Evolutionary conservation across 2,888 invertebrate species (phyloP).

Genomic region (Protophormia terraenovae): DNA sequence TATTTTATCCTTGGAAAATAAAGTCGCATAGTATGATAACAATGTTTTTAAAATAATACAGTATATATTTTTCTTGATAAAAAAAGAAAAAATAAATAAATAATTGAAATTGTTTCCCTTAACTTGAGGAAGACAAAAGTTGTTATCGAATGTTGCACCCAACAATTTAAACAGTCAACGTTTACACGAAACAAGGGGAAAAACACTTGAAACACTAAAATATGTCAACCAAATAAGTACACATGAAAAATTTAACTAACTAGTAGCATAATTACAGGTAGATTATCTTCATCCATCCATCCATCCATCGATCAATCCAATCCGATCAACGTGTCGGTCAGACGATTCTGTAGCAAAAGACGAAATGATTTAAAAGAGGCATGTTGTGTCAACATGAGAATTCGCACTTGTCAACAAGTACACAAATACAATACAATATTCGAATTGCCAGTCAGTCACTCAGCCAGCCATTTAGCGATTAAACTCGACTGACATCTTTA

Average conservation of each 20-base stretch:
- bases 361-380: slow-evolving; percentile 68
- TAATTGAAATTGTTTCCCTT: slow-evolving; percentile 57
- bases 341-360: slow-evolving; percentile 25
- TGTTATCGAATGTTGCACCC: slow-evolving; percentile 60
- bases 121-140: slow-evolving; percentile 38
- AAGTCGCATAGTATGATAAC: slow-evolving; percentile 5
- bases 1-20: slow-evolving; percentile 50
- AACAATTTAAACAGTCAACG: slow-evolving; percentile 52
- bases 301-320: slow-evolving; percentile 49
- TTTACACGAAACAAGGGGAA: slow-evolving; percentile 8
- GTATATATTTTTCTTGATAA: slow-evolving; percentile 51
- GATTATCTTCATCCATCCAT: slow-evolving; percentile 65
- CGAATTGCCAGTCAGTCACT: slow-evolving; percentile 31
- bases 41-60: slow-evolving; percentile 52
- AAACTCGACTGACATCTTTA: slow-evolving; percentile 65
- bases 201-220: slow-evolving; percentile 56
- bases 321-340: slow-evolving; percentile 14
- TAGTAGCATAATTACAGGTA: slow-evolving; percentile 64
- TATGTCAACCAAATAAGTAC: slow-evolving; percentile 66
- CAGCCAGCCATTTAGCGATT: slow-evolving; percentile 23
- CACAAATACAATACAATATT: slow-evolving; percentile 63
- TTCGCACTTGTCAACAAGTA: slow-evolving; percentile 73
- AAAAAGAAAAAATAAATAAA: slow-evolving; percentile 42
- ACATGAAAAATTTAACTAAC: slow-evolving; percentile 64
- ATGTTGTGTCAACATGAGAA: slow-evolving; percentile 74